Conservation (phyloP, 1,140 invertebrate genomes). For the Drosophila rufa region DNA sequence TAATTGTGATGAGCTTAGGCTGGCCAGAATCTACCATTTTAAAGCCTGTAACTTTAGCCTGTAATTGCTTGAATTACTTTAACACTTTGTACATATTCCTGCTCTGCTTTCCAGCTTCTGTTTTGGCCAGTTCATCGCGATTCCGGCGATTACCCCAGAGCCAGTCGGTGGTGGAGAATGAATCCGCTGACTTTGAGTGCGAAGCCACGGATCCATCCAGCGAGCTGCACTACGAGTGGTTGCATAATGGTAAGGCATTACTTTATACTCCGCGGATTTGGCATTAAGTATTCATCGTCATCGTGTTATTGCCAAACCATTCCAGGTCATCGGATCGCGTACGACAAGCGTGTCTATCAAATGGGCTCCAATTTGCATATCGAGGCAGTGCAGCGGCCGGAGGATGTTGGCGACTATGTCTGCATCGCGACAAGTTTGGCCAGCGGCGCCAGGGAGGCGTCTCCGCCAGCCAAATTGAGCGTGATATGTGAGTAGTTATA, state of each 20-base stretch:
- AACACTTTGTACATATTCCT: slow-evolving; percentile 5
- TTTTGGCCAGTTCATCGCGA: slow-evolving; percentile 52
- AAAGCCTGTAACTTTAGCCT: slow-evolving; percentile 8
- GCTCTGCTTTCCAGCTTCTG: slow-evolving; percentile 50
- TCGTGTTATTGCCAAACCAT: slow-evolving; percentile 22
- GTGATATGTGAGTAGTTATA: slow-evolving; percentile 81
- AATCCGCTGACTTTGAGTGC: slow-evolving; percentile 71
- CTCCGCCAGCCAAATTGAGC: slow-evolving; percentile 76
- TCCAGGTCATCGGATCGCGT: slow-evolving; percentile 73
- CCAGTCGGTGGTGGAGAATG: slow-evolving; percentile 75
- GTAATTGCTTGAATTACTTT: slow-evolving; percentile 2
- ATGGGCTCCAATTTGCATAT: slow-evolving; percentile 80
- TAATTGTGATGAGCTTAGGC: slow-evolving; percentile 32
- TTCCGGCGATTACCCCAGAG: slow-evolving; percentile 72
- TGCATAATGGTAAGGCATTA: slow-evolving; percentile 75
- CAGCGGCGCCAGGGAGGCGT: slow-evolving; percentile 82
- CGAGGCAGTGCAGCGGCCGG: slow-evolving; percentile 65
- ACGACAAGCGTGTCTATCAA: slow-evolving; percentile 75
- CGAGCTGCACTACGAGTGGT: slow-evolving; percentile 78
- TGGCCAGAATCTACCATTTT: neutral
- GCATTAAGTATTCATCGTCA: slow-evolving; percentile 12
- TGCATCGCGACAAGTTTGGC: slow-evolving; percentile 78
- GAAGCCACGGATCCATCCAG: slow-evolving; percentile 61
- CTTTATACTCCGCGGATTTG: slow-evolving; percentile 1
- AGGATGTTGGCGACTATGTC: slow-evolving; percentile 80